These are phyloP conservation scores for Metridium senile DNA, from an alignment of 92 coral and sea anemone species.

Conservation along the genomic window DNA sequence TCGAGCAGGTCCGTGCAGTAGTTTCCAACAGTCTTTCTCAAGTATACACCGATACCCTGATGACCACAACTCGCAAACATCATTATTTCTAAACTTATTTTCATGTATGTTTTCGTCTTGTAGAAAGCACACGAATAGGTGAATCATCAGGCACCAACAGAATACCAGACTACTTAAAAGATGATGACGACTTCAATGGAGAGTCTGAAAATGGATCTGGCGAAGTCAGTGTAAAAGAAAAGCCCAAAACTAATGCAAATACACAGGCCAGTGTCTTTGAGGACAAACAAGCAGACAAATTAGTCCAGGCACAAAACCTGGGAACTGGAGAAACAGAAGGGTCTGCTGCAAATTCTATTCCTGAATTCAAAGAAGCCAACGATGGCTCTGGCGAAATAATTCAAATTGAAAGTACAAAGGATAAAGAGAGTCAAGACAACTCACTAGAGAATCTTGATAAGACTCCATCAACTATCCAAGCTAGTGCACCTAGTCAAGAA, in stretches of 20 bases:
- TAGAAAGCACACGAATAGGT: slow-evolving; percentile 29
- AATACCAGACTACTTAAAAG: slow-evolving; percentile 1
- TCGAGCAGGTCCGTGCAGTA: too few relatives aligned
- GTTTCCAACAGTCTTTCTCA: too few relatives aligned
- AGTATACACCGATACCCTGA: too few relatives aligned
- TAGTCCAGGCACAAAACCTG: slow-evolving; percentile 24
- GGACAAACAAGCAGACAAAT: slow-evolving; percentile 20
- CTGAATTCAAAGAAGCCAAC: slow-evolving; percentile 14
- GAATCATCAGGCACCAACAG: slow-evolving; percentile 21
- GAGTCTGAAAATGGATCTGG: slow-evolving; percentile 31
- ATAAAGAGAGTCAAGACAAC: slow-evolving; percentile 5
- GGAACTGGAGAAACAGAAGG: slow-evolving; percentile 29
- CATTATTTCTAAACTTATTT: too few relatives aligned
- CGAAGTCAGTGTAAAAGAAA: background rate
- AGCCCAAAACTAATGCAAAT: slow-evolving; percentile 7
- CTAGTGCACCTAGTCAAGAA: background rate
- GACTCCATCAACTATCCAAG: background rate
- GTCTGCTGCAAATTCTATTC: slow-evolving; percentile 13
- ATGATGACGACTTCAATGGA: slow-evolving; percentile 13
- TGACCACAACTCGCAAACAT: too few relatives aligned
- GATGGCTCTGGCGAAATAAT: slow-evolving; percentile 15
- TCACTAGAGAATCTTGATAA: background rate
- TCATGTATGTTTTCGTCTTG: too few relatives aligned
- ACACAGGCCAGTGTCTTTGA: slow-evolving; percentile 6
- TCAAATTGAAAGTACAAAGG: background rate